Base-by-base conservation (phyloP, 2,888 invertebrate genomes). In the Pristionchus entomophagus region DNA sequence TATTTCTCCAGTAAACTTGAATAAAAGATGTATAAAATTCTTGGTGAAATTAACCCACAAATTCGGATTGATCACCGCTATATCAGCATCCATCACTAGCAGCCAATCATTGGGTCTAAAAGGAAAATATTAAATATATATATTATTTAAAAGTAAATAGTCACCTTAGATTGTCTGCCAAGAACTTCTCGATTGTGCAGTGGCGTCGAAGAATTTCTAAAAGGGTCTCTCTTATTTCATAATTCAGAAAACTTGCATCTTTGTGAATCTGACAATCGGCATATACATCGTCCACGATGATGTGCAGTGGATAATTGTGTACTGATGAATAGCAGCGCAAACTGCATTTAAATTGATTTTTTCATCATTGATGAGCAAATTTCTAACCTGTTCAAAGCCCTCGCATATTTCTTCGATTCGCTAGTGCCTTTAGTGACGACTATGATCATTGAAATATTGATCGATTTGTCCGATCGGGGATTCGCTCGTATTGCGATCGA, bases 31-130 rank as follows among this genome's bases (percentile, higher is more conserved):
- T 17, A 19, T 38, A 38, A 17, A 65, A 35, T 2, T 14, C 32
- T 35, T 38, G 32, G 10, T 14, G 26, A 26, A 65, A 45, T n/a
- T n/a, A 0, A 22, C 35, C 26, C 22, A 84, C 84, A 38, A n/a
- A 51, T 84, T 87, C 12, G 91, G 90, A 59, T 91, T 91, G 38
- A 90, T 86, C 38, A 90, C 88, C 26, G 86, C 90, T 59, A 91
- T 91, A 80, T 90, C 90, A 4, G 90, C 91, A 84, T 90, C 91
- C 41, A 90, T 53, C 45, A 91, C 91, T 14, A 91, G 80, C 0
- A 88, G 45, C 83, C 86, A 90, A 1, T 84, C 73, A 14, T 56
- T 17, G 19, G 29, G 32, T 19, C 78, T 78, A 49, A 6, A n/a
- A n/a, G n/a, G n/a, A n/a, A n/a, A 29, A 29, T 14, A 17, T 49